These are phyloP conservation scores for Cyclargus thomasi DNA, from an alignment of 1,140 invertebrate genomes.

Conservation along the genomic window DNA sequence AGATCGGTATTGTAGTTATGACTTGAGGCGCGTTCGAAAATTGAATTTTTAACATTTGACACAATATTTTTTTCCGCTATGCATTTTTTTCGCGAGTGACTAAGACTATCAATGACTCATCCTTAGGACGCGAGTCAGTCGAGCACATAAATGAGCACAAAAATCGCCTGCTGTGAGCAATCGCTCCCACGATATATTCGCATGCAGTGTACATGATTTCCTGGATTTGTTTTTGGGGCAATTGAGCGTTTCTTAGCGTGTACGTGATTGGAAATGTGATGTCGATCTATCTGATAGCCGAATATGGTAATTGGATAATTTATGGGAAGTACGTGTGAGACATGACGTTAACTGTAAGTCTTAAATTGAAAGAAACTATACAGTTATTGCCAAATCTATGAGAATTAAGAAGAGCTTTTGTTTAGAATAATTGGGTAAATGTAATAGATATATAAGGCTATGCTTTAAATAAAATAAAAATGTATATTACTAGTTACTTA, in stretches of 20 bases:
- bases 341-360: not conserved
- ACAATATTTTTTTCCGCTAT: not conserved
- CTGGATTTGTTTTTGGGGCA: conserved; percentile 35
- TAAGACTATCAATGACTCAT: not conserved
- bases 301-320: conserved; percentile 42
- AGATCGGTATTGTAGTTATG: no score
- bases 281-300: conserved; percentile 30
- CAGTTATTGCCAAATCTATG: no score
- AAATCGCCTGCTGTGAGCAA: not conserved
- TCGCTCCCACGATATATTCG: conserved; percentile 4
- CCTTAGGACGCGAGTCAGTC: not conserved
- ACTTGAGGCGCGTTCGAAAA: no score
- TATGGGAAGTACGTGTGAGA: not conserved
- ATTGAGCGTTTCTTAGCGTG: conserved; percentile 44
- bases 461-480: no score
- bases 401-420: no score
- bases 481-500: no score
- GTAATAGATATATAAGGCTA: no score
- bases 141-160: not conserved
- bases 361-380: not conserved
- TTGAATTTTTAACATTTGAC: not conserved
- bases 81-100: not conserved
- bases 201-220: conserved; percentile 25
- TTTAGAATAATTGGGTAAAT: no score
- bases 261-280: conserved; percentile 44